Conservation (phyloP, 1,140 invertebrate species). For the Helicoverpa zea region DNA sequence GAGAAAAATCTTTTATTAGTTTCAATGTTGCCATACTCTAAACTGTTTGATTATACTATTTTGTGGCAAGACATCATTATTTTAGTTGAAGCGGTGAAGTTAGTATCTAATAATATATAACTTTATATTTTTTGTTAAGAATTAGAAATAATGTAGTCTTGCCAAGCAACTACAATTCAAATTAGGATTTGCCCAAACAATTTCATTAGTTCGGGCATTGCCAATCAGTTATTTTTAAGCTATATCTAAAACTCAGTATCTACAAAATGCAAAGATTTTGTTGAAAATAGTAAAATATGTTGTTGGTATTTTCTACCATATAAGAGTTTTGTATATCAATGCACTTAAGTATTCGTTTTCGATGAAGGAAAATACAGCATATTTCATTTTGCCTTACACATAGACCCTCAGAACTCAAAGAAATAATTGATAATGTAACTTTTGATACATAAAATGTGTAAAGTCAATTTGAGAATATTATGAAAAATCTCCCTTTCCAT, state of each 20-base stretch:
- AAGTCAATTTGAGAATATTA: neutral
- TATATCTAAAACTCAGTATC: slow-evolving; percentile 35
- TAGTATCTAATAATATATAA: slow-evolving; percentile 50
- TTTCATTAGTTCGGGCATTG: slow-evolving; percentile 22
- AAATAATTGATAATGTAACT: neutral
- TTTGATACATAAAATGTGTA: neutral
- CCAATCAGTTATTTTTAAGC: slow-evolving; percentile 32
- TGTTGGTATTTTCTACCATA: too few relatives aligned
- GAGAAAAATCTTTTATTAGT: slow-evolving; percentile 82
- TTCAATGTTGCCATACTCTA: slow-evolving; percentile 63
- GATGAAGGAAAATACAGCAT: slow-evolving; percentile 33
- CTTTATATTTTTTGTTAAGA: slow-evolving; percentile 26
- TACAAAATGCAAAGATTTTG: neutral
- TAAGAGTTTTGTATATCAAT: too few relatives aligned
- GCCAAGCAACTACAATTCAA: slow-evolving; percentile 62
- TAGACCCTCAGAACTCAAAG: neutral
- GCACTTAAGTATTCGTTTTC: neutral
- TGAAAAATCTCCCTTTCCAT: neutral
- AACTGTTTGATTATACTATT: slow-evolving; percentile 48
- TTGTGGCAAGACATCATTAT: slow-evolving; percentile 75
- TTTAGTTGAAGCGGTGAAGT: slow-evolving; percentile 62
- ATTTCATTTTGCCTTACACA: neutral
- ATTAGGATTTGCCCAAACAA: slow-evolving; percentile 39
- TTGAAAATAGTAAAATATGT: too few relatives aligned
- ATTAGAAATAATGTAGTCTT: slow-evolving; percentile 73